Percentiles rank a stretch among this genome's conserved stretches.
phyloP scores from a whole-genome alignment of 1,140 invertebrate genomes.

The Drosophila cardini region DNA sequence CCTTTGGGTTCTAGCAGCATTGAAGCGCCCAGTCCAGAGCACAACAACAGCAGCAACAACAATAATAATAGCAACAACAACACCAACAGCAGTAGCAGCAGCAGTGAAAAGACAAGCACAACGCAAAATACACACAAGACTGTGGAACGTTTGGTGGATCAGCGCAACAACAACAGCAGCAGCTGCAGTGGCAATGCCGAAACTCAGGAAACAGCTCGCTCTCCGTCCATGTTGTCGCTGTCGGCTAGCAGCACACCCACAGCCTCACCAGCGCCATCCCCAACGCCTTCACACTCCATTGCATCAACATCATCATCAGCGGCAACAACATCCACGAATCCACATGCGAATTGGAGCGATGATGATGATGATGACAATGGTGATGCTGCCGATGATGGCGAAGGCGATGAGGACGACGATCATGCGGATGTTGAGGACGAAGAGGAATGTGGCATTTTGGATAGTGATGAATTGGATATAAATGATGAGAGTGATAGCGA shows the following conservation, averaged over 20 bases:
- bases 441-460: constrained; percentile 43
- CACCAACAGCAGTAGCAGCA: constrained; percentile 28
- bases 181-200: constrained; percentile 27
- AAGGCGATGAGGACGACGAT: constrained; percentile 39
- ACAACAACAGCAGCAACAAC: constrained; percentile 37
- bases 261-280: constrained; percentile 70
- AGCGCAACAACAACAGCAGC: constrained; percentile 61
- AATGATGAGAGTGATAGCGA: constrained; percentile 51
- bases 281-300: constrained; percentile 75
- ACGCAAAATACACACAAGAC: constrained; percentile 47
- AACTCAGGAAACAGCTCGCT: constrained; percentile 42
- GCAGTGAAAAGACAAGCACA: constrained; percentile 33
- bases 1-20: constrained; percentile 76
- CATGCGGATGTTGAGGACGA: constrained; percentile 19
- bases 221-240: constrained; percentile 73
- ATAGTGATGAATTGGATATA: constrained; percentile 55
- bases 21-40: constrained; percentile 73
- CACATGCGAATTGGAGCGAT: constrained; percentile 76
- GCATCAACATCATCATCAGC: constrained; percentile 69
- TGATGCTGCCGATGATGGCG: constrained; percentile 39
- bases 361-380: constrained; percentile 69
- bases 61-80: constrained; percentile 30
- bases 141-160: constrained; percentile 68
- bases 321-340: constrained; percentile 68
- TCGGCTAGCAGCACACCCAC: constrained; percentile 72